Evolutionary conservation across 2,888 invertebrate species (phyloP), one percentile per base, ranked within the genome.

Genomic region (Proisotoma minuta): DNA sequence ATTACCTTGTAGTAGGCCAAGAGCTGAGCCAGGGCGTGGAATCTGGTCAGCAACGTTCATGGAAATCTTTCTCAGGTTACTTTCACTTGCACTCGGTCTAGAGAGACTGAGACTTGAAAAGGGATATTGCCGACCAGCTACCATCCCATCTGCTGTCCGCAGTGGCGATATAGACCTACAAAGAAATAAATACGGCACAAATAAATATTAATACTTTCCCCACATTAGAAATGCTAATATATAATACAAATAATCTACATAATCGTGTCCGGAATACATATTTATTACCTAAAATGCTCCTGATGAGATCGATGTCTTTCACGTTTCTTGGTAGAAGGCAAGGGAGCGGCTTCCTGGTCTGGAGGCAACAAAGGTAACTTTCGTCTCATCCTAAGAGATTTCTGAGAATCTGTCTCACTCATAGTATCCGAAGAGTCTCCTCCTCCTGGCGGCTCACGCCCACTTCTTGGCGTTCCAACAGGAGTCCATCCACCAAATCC

Each of bases 341-440:
- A 72, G 20, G 78, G 77, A 15, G 78, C 77, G 34, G 79, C 78
- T 70, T 80, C 79, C 70, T 80, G 79, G 70, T 80, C 78, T 5
- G 79, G 76, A 23, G 81, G 80, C 52, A 81, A 76, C 58, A 78
- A 77, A 5, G 80, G 81, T 48, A 81, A 75, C 70, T 79, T 79
- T 52, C 81, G 76, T n/a, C 81, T 75, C 72, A 78, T 77, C 57
- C 79, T 73, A 23, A 79, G 74, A 2, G 79, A 78, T 64, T 79
- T 80, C 69, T 78, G 78, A 23, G 79, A 80, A 66, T 80, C 80
- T 1, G 80, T 79, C 72, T 80, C 79, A 71, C 78, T 80, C 75
- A 78, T 75, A 5, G 79, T 79, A 67, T 80, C 80, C 1, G 80
- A 79, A 12, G 79, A 79, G 67, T 79, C 79, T 3, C 77, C 77